Base-by-base conservation (phyloP, 2,113 vertebrate species). In the Recurvirostra avosetta region DNA sequence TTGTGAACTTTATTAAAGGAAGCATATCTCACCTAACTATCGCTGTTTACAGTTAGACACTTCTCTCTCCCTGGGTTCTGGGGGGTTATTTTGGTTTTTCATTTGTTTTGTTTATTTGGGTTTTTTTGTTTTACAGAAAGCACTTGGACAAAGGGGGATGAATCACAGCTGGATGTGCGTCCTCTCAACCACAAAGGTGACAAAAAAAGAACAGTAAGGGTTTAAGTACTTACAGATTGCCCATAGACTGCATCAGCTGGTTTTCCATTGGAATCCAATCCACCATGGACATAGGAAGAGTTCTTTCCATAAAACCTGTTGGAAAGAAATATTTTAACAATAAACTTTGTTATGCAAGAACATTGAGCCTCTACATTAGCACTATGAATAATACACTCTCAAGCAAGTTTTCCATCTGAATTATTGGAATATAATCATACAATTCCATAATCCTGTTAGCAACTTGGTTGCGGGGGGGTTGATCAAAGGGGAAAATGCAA, bases 241-340 rank as follows among this genome's bases (percentile, higher is more conserved):
- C 99, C 99, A 21, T 99, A 99, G 63, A 99, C 99, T 0, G 99
- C 99, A 12, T 99, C 99, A 15, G 97, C 98, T n/a, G 99, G 99
- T 97, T 99, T 99, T 92, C 99, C 99, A 82, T 98, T 99, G 85
- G 97, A 98, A 98, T 99, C 99, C 98, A 99, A 92, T 36, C 99
- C 99, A 38, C 99, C 99, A 11, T 99, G 99, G 32, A 99, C 99
- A 56, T 99, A 99, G 36, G 99, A 99, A 15, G 99, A 99, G 97
- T 99, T 99, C 97, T 99, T 99, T 27, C 99, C 99, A 97, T 99
- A 99, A 97, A 99, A 99, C 98, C 99, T 99, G 90, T 94, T 65
- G n/a, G 73, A 95, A 61, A 92, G 22, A 72, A 88, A 53, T 66
- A 86, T 73, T 90, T 89, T 65, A 88, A 85, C 12, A 40, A 47